A percentile compares a stretch with the other conserved stretches of the same genome.
Conservation (phyloP, 2,113 vertebrate genomes). For the Noctilio leporinus region DNA sequence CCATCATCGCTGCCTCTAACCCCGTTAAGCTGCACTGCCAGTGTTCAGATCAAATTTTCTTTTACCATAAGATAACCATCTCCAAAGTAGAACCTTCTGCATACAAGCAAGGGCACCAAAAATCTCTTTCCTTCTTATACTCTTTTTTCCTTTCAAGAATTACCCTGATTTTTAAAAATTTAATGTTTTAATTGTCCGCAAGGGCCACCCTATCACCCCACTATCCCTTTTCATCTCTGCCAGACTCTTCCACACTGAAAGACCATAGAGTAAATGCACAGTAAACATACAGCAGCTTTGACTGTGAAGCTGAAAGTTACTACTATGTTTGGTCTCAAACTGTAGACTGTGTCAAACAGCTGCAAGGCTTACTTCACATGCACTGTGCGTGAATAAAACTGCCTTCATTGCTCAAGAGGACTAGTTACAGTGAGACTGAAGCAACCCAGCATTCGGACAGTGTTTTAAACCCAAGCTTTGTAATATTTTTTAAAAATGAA, state of each 20-base stretch:
- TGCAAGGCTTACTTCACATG: neutral
- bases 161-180: neutral
- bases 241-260: slow-evolving; percentile 2
- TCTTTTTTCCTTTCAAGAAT: neutral
- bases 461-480: neutral
- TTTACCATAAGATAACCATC: neutral
- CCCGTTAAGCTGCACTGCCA: neutral
- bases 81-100: neutral
- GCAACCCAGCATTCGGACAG: neutral
- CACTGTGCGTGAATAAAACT: neutral
- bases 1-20: neutral
- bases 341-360: neutral
- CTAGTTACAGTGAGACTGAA: neutral
- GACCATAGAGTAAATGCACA: no score
- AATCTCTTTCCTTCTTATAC: neutral
- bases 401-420: neutral
- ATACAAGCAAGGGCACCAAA: neutral
- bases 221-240: neutral
- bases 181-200: neutral
- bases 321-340: neutral
- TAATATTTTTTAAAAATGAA: neutral
- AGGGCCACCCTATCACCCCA: neutral
- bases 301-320: neutral
- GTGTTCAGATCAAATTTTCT: neutral
- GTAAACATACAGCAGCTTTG: neutral